Base-by-base conservation (phyloP, 2,113 vertebrate species). In the Crotalus horridus region DNA sequence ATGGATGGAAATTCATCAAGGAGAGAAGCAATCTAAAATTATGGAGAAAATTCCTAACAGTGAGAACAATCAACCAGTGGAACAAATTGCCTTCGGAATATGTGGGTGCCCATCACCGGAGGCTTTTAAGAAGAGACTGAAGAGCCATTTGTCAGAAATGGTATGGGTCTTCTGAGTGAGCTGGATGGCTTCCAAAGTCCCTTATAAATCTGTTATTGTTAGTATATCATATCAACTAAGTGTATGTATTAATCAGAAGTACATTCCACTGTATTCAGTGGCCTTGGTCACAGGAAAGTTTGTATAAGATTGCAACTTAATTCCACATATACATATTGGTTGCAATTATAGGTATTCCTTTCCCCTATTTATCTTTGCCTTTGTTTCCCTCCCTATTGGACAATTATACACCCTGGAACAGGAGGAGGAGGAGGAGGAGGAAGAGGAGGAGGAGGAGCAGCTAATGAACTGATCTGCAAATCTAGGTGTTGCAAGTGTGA, bases 361-460 rank as follows among this genome's bases (percentile, higher is more conserved):
- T n/a, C 4, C 26, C 15, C 46, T 74, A 46, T 69, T 91, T 85
- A 55, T 6, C 12, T 39, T 55, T 43, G 33, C 11, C 21, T 56
- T 3, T 23, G 2, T 15, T 85, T 85, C n/a, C 3, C 69, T 23
- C 69, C 24, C 51, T 39, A 23, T 24, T 59, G 4, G n/a, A 33
- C 12, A 33, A 20, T 33, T 74, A 74, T 17, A 33, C 2, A 74
- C n/a, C n/a, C 33, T 74, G 69, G 5, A 74, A 5, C 9, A 26
- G 23, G 29, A n/a, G 0, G 12, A 69, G 12, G 0, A 69, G 0
- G 4, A 74, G n/a, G 4, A 64, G 0, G 10, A 69, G 1, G 11
- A 64, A 3, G 11, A 64, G 4, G 3, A 33, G 29, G 1, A n/a
- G 64, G 0, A 69, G 26, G 1, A 69, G 29, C 12, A n/a, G 64